Evolutionary conservation across 2,113 vertebrate species (phyloP), one percentile per base, ranked within the genome.

Genomic region (Ciconia boyciana): DNA sequence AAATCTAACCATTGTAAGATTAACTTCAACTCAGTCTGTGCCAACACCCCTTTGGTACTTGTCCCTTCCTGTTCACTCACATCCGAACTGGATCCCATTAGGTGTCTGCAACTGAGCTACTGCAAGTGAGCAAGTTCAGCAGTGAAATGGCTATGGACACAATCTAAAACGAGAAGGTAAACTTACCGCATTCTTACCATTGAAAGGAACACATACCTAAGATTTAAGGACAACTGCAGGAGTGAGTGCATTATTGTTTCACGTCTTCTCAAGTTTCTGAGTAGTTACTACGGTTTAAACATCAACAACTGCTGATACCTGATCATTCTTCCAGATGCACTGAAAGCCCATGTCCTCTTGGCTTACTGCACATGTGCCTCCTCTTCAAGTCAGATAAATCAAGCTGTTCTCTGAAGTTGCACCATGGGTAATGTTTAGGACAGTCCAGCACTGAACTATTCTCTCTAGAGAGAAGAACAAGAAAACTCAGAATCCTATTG

Each of bases 331-430:
- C 69, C 95, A 96, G 91, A 31, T 3, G 82, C 65, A 78, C 71
- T 83, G 96, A 90, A 93, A 92, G 95, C 95, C 96, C 96, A 97
- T 96, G 94, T 97, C 96, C 96, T 95, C 91, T 17, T 54, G 90
- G 64, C 79, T 92, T 39, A 8, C 76, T 89, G 95, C 90, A 92
- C 93, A 95, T 82, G 64, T 43, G 92, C 84, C 79, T 94, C 84
- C 64, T 94, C 93, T 79, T 97, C 96, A 97, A 18, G 79, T 93
- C 75, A 83, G 69, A 54, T 78, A 76, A 91, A 83, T 21, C 44
- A 57, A 80, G 85, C 70, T 83, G 71, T 61, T 69, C 87, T 66
- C 39, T 1, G 64, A 69, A 84, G 91, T 15, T 85, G 86, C 58
- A 90, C 77, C 72, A 39, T 11, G 11, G 20, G 41, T 8, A 54